A percentile compares a stretch with the other conserved stretches of the same genome.
These are phyloP conservation scores for Lasioglossum marginatum DNA, from an alignment of 2,888 invertebrate genomes.

Conservation along the genomic window DNA sequence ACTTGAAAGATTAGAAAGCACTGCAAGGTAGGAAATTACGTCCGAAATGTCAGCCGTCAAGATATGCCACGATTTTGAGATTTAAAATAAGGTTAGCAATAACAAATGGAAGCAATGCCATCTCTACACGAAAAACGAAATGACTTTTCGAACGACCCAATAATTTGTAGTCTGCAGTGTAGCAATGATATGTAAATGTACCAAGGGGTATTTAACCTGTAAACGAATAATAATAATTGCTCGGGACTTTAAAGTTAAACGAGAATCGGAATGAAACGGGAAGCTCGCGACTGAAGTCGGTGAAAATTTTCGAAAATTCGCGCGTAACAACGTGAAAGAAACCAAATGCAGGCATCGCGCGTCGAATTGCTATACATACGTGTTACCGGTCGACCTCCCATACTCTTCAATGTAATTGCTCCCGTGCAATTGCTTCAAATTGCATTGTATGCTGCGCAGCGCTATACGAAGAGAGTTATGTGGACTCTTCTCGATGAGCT, in stretches of 20 bases:
- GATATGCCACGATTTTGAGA: too few species aligned
- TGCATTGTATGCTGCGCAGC: conserved; percentile 56
- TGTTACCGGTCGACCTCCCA: neutral
- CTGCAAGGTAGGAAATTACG: too few species aligned
- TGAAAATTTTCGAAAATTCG: neutral
- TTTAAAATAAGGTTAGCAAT: too few species aligned
- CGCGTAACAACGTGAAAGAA: neutral
- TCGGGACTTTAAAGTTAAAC: neutral
- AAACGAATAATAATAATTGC: too few species aligned
- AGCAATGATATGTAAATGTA: too few species aligned
- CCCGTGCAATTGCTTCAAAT: conserved; percentile 59
- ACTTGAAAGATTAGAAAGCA: too few species aligned
- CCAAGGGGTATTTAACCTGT: too few species aligned
- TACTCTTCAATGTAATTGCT: conserved; percentile 43
- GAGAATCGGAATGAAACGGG: neutral
- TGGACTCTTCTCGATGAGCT: conserved; percentile 51
- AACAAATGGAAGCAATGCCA: too few species aligned
- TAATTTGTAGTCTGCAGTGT: too few species aligned
- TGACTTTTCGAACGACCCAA: too few species aligned
- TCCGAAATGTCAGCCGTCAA: too few species aligned
- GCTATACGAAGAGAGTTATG: conserved; percentile 42
- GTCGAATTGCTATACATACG: conserved; percentile 29
- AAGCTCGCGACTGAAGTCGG: neutral
- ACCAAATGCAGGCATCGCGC: neutral
- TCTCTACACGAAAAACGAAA: too few species aligned